phyloP scores from a whole-genome alignment of 2,888 invertebrate genomes.

The Pristionchus fissidentatus region DNA sequence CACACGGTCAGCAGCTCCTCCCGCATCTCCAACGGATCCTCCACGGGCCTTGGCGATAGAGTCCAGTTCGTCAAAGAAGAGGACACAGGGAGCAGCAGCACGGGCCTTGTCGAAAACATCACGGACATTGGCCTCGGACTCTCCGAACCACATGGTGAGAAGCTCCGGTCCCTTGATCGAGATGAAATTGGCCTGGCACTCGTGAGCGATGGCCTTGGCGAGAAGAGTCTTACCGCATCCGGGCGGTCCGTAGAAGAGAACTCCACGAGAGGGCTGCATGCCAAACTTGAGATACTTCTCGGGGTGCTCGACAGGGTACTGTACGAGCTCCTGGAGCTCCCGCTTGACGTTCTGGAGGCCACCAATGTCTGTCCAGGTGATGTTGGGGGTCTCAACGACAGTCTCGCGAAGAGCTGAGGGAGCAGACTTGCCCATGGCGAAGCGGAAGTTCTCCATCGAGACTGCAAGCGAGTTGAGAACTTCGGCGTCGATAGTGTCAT shows the following conservation, averaged over 20 bases:
- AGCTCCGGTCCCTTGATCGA: conserved; percentile 92
- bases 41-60: conserved; percentile 99
- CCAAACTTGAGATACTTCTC: conserved; percentile 99
- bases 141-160: conserved; percentile 99
- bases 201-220: conserved; percentile 93
- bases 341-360: conserved; percentile 87
- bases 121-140: conserved; percentile 98
- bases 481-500: conserved; percentile 99
- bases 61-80: conserved; percentile 99
- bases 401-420: conserved; percentile 98
- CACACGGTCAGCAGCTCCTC: conserved; percentile 97
- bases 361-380: conserved; percentile 97
- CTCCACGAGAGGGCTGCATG: conserved; percentile 98
- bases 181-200: conserved; percentile 99
- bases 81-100: conserved; percentile 97
- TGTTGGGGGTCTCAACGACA: conserved; percentile 97
- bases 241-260: conserved; percentile 93
- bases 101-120: conserved; percentile 99
- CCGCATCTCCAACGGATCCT: conserved; percentile 84
- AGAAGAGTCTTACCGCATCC: conserved; percentile 89
- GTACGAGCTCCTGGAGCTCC: conserved; percentile 97
- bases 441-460: conserved; percentile 82
- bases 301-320: conserved; percentile 99
- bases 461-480: conserved; percentile 96
- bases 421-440: conserved; percentile 98